Conservation (phyloP, 2,113 vertebrate species). For the Ardeotis arabs region DNA sequence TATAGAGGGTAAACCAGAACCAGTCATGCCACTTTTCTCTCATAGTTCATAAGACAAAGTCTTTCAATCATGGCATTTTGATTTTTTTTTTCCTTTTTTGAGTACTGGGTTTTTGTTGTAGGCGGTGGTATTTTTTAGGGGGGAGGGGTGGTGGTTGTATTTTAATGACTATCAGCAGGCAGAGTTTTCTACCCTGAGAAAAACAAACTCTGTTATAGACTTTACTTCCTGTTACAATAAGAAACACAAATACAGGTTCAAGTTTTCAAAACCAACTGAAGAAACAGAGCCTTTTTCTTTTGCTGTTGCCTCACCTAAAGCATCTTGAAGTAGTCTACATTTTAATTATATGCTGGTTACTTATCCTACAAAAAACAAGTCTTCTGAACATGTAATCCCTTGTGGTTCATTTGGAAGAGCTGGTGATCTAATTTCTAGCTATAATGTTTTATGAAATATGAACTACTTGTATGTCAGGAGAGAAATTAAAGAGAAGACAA, state of each 20-base stretch:
- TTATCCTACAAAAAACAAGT: neutral
- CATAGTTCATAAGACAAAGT: neutral
- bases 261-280: neutral
- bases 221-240: neutral
- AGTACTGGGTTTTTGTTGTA: neutral
- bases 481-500: neutral
- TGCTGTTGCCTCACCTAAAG: neutral
- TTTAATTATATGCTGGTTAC: neutral
- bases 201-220: neutral
- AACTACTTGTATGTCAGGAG: neutral
- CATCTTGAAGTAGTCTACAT: neutral
- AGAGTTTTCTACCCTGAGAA: neutral
- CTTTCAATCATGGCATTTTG: neutral
- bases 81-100: neutral
- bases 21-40: neutral
- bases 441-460: neutral
- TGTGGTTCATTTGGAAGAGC: neutral
- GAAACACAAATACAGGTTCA: neutral
- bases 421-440: neutral
- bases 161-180: neutral
- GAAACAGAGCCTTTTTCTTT: neutral
- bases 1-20: neutral
- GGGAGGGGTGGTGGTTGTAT: neutral
- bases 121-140: accelerated
- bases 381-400: neutral